A percentile compares a stretch with the other conserved stretches of the same genome.
Evolutionary conservation across 1,140 invertebrate genomes (phyloP).

Genomic region (Drosophila burlai): DNA sequence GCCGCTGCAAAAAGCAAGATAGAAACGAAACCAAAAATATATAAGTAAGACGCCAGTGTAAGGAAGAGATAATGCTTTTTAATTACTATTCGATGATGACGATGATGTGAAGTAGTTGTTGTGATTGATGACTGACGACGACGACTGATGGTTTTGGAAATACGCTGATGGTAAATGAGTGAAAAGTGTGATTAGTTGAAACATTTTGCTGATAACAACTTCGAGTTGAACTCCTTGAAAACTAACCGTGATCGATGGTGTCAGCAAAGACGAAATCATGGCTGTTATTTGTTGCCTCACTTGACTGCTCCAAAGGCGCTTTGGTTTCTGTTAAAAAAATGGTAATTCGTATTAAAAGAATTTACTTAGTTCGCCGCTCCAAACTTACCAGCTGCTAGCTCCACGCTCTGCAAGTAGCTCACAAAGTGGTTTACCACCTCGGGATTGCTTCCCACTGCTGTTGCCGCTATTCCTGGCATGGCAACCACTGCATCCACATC

Average conservation of each 20-base stretch:
- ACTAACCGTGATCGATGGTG: slow-evolving; percentile 77
- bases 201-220: too few species aligned
- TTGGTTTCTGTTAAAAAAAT: slow-evolving; percentile 52
- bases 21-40: not conserved
- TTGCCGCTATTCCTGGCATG: slow-evolving; percentile 26
- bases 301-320: slow-evolving; percentile 54
- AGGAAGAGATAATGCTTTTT: not conserved
- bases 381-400: slow-evolving; percentile 55
- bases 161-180: slow-evolving; percentile 49
- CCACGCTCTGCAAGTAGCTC: slow-evolving; percentile 56
- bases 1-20: slow-evolving; percentile 36
- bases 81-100: slow-evolving; percentile 70
- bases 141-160: slow-evolving; percentile 68
- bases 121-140: slow-evolving; percentile 62
- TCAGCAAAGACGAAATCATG: slow-evolving; percentile 76
- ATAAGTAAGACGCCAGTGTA: not conserved
- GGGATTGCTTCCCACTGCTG: slow-evolving; percentile 11
- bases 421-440: slow-evolving; percentile 58
- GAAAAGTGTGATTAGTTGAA: slow-evolving; percentile 11
- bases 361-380: not conserved
- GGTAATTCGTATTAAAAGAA: too few species aligned
- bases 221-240: too few species aligned
- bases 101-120: slow-evolving; percentile 68
- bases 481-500: slow-evolving; percentile 6
- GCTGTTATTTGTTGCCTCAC: slow-evolving; percentile 36